Evolutionary conservation across 2,888 invertebrate species (phyloP), one percentile per base, ranked within the genome.

Genomic region (Agrilus biguttatus): DNA sequence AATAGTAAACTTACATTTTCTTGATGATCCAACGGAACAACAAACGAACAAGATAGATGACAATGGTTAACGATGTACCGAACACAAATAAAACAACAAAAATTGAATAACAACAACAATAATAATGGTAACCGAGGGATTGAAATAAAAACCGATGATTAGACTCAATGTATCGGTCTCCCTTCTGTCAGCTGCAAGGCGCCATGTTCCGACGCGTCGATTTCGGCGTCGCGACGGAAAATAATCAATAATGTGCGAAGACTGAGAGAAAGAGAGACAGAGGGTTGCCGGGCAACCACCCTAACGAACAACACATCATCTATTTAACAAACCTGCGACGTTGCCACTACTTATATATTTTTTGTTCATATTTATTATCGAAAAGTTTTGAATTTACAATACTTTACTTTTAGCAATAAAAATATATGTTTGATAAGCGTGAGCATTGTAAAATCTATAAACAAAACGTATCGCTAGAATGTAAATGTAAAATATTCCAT

Each of bases 241-340:
- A 66, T 65, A 66, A 66, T 67, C 66, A 66, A 67, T 67, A 66
- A 58, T 57, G 54, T 53, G 57, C 60, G 65, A 64, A 60, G 10
- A 28, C 28, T 10, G 28, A 65, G 65, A 56, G 65, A 65, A 65
- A 66, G 66, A 64, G 57, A 58, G 53, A 55, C 49, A 28, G 28
- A 28, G 49, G 51, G 65, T 65, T 58, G 62, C 65, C 48, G 53
- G 47, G 64, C 65, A 58, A 65, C 64, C 55, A 43, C 42, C 45
- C 42, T 8, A 10, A 28, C 37, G 48, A 48, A 49, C 48, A 47
- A 47, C 41, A 50, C 47, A 47, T 48, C 47, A 46, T 47, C 44
- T 28, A 28, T 28, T 28, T 10, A 28, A 28, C 28, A 28, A 23
- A 8, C 28, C 28, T 10, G 28, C 28, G 8, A 10, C 12, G 32